Percentiles rank a stretch among this genome's conserved stretches.
Evolutionary conservation across 2,888 invertebrate species (phyloP).

Genomic region (Bugulina stolonifera): DNA sequence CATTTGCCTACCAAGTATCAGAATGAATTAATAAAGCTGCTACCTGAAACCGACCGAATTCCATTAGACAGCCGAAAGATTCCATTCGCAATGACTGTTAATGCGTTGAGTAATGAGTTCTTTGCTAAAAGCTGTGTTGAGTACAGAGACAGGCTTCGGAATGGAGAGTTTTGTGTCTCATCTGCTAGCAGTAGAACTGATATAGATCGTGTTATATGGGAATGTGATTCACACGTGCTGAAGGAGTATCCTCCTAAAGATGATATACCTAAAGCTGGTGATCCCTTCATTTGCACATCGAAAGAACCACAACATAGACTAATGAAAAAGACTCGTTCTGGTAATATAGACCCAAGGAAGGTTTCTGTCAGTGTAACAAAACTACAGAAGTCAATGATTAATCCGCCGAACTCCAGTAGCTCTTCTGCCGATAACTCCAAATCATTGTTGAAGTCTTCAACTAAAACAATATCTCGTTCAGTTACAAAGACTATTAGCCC

Average conservation of each 20-base stretch:
- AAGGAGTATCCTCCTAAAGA: background rate
- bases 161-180: constrained; percentile 7
- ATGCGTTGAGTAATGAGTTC: constrained; percentile 22
- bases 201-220: constrained; percentile 12
- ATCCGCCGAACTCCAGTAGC: background rate
- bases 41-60: constrained; percentile 18
- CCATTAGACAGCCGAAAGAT: background rate
- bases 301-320: background rate
- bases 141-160: constrained; percentile 9
- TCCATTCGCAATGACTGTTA: constrained; percentile 19
- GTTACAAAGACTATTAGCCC: background rate
- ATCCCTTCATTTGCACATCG: constrained; percentile 11
- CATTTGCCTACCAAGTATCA: constrained; percentile 7
- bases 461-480: background rate
- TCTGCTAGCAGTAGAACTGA: constrained; percentile 12
- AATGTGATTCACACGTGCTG: constrained; percentile 12
- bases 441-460: constrained; percentile 4
- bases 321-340: background rate
- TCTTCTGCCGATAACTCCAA: background rate
- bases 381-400: background rate
- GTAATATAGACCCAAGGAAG: background rate
- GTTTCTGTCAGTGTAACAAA: background rate
- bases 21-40: constrained; percentile 7
- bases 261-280: constrained; percentile 23
- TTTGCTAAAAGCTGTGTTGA: constrained; percentile 25